Conservation (phyloP, 2,888 invertebrate species). For the Brenthis ino region DNA sequence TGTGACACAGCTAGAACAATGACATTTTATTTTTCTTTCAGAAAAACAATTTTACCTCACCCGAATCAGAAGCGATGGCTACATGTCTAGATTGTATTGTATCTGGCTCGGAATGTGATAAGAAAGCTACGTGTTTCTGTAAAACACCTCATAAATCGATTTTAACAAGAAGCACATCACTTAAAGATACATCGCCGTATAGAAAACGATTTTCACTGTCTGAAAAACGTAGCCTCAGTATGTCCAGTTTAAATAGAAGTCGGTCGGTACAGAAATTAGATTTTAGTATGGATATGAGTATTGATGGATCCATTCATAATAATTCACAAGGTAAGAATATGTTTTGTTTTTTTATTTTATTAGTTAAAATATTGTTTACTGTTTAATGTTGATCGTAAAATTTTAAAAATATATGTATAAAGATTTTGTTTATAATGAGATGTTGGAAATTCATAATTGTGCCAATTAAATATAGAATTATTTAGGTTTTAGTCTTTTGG, state of each 20-base stretch:
- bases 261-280: conserved; percentile 78
- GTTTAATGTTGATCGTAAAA: background rate
- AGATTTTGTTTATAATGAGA: no score
- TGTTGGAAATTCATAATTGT: no score
- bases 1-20: background rate
- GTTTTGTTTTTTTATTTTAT: background rate
- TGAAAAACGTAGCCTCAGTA: conserved; percentile 68
- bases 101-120: conserved; percentile 51
- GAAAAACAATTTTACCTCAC: conserved; percentile 73
- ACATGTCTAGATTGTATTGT: conserved; percentile 65
- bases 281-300: conserved; percentile 80
- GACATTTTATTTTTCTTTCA: conserved; percentile 44
- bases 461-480: no score
- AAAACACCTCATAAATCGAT: conserved; percentile 63
- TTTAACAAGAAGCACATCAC: conserved; percentile 63
- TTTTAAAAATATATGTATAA: no score
- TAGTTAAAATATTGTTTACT: background rate
- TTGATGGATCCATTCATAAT: conserved; percentile 72
- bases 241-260: conserved; percentile 70
- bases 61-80: conserved; percentile 71
- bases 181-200: conserved; percentile 64
- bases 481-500: background rate
- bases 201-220: conserved; percentile 57
- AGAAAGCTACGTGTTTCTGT: conserved; percentile 62
- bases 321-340: conserved; percentile 61